Base-by-base conservation (phyloP, 2,888 invertebrate species). In the Lysandra coridon region DNA sequence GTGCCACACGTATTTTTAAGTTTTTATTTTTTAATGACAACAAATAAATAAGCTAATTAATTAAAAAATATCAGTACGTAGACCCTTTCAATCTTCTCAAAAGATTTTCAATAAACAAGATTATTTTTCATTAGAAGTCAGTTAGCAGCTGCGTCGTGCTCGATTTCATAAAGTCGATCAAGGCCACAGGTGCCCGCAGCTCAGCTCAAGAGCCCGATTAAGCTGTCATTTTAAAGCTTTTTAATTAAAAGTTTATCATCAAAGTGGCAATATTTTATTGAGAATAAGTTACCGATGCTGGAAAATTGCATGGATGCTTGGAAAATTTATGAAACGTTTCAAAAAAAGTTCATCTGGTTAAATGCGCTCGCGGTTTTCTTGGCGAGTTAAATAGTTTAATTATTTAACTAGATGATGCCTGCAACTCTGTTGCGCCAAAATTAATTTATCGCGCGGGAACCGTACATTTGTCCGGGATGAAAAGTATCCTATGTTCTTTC, bases 191-290 rank as follows among this genome's bases (percentile, higher is more conserved):
- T 69, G 69, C 10, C 69, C 69, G 33, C 69, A 69, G 69, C 33
- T 69, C 64, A 64, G 69, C 69, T 69, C 14, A 69, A 69, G 69
- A 6, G 69, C 69, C 33, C 33, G 69, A 69, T 69, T 33, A 69
- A 37, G 69, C 69, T 69, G 69, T 69, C 69, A 37, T 69, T 69
- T 69, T 37, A 69, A 69, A 69, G 69, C 69, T 69, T 69, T 69
- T 37, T 69, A 69, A 69, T 69, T 69, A 69, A 69, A 37, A 69
- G 69, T 69, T 69, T 69, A 33, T 69, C 69, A 69, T 69, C 69
- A 69, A 33, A 69, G 14, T 33, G 69, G 69, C 33, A 14, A 69
- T 33, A 37, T 69, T 69, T 69, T 17, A 37, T 69, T 69, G 33
- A 69, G 23, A 64, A 60, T 60, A 17, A 64, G 64, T 64, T 64